Conservation (phyloP, 1,140 invertebrate genomes). For the Dinothrombium tinctorium region DNA sequence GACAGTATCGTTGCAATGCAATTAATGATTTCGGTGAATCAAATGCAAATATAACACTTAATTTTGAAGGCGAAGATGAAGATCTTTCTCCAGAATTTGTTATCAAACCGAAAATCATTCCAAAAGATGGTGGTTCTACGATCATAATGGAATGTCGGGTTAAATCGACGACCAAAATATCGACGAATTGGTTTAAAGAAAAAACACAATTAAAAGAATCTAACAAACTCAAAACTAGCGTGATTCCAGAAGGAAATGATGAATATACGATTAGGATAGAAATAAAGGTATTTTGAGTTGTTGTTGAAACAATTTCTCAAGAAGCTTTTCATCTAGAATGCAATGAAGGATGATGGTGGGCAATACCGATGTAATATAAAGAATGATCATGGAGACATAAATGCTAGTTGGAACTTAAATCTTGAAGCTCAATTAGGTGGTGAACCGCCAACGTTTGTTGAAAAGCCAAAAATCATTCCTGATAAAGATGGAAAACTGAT, state of each 20-base stretch:
- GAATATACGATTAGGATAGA: slow-evolving; percentile 66
- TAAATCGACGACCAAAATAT: slow-evolving; percentile 69
- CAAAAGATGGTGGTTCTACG: slow-evolving; percentile 78
- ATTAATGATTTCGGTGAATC: slow-evolving; percentile 94
- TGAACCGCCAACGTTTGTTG: slow-evolving; percentile 86
- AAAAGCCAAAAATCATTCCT: slow-evolving; percentile 84
- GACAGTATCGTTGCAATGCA: slow-evolving; percentile 94
- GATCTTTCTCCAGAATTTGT: slow-evolving; percentile 76
- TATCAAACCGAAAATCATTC: slow-evolving; percentile 89
- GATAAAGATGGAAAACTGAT: slow-evolving; percentile 84
- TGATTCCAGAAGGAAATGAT: slow-evolving; percentile 46
- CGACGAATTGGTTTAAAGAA: slow-evolving; percentile 69
- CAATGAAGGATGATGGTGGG: slow-evolving; percentile 74
- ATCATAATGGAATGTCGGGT: slow-evolving; percentile 90
- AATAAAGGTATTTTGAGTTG: slow-evolving; percentile 40
- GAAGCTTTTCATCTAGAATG: slow-evolving; percentile 33
- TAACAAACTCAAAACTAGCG: slow-evolving; percentile 58
- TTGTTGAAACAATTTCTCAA: background rate
- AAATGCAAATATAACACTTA: slow-evolving; percentile 70
- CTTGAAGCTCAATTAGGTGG: slow-evolving; percentile 58
- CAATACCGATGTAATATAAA: slow-evolving; percentile 89
- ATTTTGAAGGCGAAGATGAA: slow-evolving; percentile 33
- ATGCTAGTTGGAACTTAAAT: slow-evolving; percentile 91
- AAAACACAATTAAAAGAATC: slow-evolving; percentile 57
- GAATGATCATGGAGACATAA: slow-evolving; percentile 90